Percentiles rank a stretch among this genome's conserved stretches.
These are phyloP conservation scores for Chascanopsetta lugubris DNA, from an alignment of 2,113 vertebrate genomes.

Conservation along the genomic window DNA sequence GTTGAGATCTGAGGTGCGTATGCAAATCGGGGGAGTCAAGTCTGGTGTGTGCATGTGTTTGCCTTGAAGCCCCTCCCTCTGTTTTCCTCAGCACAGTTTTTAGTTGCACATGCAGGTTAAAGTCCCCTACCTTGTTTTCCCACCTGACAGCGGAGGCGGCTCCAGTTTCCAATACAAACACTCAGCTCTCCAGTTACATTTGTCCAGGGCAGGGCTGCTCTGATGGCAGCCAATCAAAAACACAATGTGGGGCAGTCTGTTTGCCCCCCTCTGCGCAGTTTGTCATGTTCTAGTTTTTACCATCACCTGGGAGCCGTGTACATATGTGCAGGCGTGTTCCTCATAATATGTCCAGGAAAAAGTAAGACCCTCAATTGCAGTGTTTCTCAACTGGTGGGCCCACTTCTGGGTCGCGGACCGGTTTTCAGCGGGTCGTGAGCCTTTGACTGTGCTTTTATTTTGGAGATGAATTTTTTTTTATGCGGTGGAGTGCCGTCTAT, in stretches of 20 bases:
- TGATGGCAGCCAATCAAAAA: conserved; percentile 40
- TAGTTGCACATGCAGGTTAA: conserved; percentile 65
- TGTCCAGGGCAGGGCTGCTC: conserved; percentile 60
- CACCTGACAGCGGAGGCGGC: conserved; percentile 66
- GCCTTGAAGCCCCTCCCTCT: conserved; percentile 42
- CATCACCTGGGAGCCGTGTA: conserved; percentile 13
- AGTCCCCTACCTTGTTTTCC: conserved; percentile 71
- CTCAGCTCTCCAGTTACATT: conserved; percentile 77
- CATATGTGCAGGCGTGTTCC: neutral
- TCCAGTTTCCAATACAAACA: conserved; percentile 80
- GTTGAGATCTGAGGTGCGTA: conserved; percentile 2
- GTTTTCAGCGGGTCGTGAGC: no score
- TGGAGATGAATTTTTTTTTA: no score
- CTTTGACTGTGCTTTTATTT: no score
- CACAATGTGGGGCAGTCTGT: conserved; percentile 21
- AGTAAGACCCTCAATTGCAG: no score
- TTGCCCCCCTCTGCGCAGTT: conserved; percentile 28
- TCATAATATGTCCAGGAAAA: neutral
- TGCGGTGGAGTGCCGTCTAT: no score
- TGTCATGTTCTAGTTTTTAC: conserved; percentile 39
- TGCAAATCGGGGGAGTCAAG: conserved; percentile 36
- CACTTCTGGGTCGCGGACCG: neutral
- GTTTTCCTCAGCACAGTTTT: conserved; percentile 29
- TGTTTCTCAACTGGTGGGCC: neutral
- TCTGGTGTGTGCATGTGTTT: conserved; percentile 11